Base-by-base conservation (phyloP, 1,140 invertebrate genomes). In the Vollenhovia emeryi region DNA sequence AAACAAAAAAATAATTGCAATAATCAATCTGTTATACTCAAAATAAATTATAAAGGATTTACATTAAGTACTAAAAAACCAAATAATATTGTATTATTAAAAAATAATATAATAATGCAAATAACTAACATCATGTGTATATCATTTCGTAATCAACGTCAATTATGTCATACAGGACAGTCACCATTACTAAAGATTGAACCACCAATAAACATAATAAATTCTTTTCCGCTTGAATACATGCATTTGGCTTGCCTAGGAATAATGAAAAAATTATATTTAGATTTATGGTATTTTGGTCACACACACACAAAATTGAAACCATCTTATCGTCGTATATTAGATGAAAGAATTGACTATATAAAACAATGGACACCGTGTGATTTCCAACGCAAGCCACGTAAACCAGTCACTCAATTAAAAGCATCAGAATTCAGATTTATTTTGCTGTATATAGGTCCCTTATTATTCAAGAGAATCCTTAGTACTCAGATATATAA, bases 201-300 rank as follows among this genome's bases (percentile, higher is more conserved):
- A 33, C 30, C 59, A 33, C 24, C 59, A 60, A 59, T 59, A 60
- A 15, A 60, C 21, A 33, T 60, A 13, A 60, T 60, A 60, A 60
- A 57, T 13, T n/a, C 1, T 30, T 60, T 60, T 33, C 59, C 59
- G 3, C 59, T 60, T 18, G 59, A 33, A 1, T 60, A 60, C 15
- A 60, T 60, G 59, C 59, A 60, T 60, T 33, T 60, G 2, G 59
- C 59, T 60, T 60, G 59, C 9, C 33, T 60, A 33, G 59, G 15
- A 33, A 60, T 60, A 60, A 60, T 60, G 59, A 60, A 60, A 8
- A 60, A 60, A 60, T 60, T 60, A 33, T 60, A 60, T 60, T 36
- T 60, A n/a, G 59, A 60, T 18, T 2, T 18, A 7, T 60, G 27
- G 59, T 60, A 60, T 33, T 60, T 60, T 60, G 59, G 59, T 60